Conservation (phyloP, 2,888 invertebrate species). For the Eulithis testata region DNA sequence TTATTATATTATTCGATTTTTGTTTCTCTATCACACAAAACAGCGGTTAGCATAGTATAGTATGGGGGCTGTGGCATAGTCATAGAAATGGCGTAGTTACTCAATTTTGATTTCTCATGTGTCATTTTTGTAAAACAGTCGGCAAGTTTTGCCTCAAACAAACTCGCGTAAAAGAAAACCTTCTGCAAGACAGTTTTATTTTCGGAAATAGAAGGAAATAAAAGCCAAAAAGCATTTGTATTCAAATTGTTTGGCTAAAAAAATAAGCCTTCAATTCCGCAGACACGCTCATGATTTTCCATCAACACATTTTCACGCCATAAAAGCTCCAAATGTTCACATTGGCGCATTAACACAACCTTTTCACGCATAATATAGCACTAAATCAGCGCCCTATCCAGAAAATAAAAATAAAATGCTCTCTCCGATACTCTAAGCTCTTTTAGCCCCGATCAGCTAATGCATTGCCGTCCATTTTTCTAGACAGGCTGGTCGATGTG, state of each 20-base stretch:
- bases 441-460: slow-evolving; percentile 65
- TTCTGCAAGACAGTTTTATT: neutral
- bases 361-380: slow-evolving; percentile 39
- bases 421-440: slow-evolving; percentile 57
- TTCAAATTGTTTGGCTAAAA: neutral
- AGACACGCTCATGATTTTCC: slow-evolving; percentile 28
- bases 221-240: neutral
- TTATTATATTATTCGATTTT: too few species aligned
- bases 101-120: too few species aligned
- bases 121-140: too few species aligned
- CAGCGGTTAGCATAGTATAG: too few species aligned
- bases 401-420: slow-evolving; percentile 54
- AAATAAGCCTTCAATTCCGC: slow-evolving; percentile 6
- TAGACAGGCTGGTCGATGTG: slow-evolving; percentile 63
- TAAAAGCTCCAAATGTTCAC: slow-evolving; percentile 28
- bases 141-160: too few species aligned
- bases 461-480: slow-evolving; percentile 71
- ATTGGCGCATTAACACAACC: slow-evolving; percentile 33
- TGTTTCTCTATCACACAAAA: too few species aligned
- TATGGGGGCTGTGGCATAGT: too few species aligned
- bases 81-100: too few species aligned
- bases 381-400: slow-evolving; percentile 38
- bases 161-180: slow-evolving; percentile 24
- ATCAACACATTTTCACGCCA: slow-evolving; percentile 24
- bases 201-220: neutral